Evolutionary conservation across 2,888 invertebrate species (phyloP).

Genomic region (Barypeithes pellucidus): DNA sequence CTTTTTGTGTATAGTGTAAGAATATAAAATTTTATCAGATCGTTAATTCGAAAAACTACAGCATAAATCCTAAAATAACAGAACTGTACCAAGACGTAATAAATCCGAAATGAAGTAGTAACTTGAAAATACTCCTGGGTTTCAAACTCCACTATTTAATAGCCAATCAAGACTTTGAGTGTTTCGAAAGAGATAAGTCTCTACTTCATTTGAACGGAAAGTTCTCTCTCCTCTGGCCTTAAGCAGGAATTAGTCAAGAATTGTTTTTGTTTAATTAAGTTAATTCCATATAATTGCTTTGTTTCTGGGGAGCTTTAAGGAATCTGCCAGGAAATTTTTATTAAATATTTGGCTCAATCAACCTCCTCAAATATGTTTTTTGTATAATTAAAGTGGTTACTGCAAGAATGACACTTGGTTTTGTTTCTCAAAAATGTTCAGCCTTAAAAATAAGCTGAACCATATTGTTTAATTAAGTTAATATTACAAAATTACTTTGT

Average conservation of each 20-base stretch:
- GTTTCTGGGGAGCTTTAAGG: background rate
- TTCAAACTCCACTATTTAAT: constrained; percentile 37
- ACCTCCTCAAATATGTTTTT: too few species aligned
- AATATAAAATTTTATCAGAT: background rate
- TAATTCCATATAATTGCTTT: constrained; percentile 16
- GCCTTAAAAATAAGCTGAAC: too few species aligned
- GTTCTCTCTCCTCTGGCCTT: constrained; percentile 25
- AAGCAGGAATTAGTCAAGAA: constrained; percentile 11
- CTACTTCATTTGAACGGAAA: constrained; percentile 32
- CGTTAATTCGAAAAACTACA: background rate
- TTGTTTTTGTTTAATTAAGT: constrained; percentile 35
- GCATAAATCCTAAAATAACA: constrained; percentile 1
- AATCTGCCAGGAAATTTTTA: too few species aligned
- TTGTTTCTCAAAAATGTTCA: too few species aligned
- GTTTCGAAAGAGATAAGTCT: constrained; percentile 25
- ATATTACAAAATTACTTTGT: background rate
- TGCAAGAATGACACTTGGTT: too few species aligned
- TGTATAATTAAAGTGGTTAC: too few species aligned
- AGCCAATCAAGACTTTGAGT: constrained; percentile 37
- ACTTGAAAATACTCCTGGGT: constrained; percentile 33
- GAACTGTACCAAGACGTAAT: constrained; percentile 9
- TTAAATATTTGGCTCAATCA: too few species aligned
- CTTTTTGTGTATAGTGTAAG: too few species aligned
- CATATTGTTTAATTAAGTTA: constrained; percentile 33
- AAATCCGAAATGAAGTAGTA: constrained; percentile 29